Evolutionary conservation across 2,113 vertebrate species (phyloP).

Genomic region (Petroica traversi): DNA sequence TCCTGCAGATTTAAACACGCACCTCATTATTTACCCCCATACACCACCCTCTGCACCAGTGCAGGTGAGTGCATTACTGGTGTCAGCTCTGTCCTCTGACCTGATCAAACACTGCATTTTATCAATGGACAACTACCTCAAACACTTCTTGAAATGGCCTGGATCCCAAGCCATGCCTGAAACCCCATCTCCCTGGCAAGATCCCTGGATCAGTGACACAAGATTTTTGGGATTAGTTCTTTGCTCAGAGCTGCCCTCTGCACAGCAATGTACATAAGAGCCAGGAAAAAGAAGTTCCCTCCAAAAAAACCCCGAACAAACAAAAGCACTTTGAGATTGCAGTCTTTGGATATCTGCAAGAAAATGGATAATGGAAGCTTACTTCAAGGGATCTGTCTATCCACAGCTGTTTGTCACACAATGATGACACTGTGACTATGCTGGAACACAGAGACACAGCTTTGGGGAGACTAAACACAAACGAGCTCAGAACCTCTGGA

Average conservation of each 20-base stretch:
- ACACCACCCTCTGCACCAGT: fast-evolving
- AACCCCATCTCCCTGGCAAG: neutral
- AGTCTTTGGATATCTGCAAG: neutral
- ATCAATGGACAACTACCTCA: neutral
- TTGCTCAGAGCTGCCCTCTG: neutral
- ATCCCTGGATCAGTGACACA: fast-evolving
- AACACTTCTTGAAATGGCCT: neutral
- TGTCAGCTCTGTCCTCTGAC: neutral
- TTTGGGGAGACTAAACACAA: neutral
- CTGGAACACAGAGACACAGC: neutral
- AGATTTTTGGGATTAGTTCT: neutral
- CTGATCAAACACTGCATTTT: neutral
- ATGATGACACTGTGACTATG: fast-evolving
- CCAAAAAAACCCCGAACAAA: neutral
- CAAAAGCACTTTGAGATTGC: neutral
- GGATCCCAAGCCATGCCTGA: fast-evolving
- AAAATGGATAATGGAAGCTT: neutral
- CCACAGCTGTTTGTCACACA: neutral
- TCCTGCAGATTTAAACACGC: neutral
- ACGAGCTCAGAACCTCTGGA: neutral
- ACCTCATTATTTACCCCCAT: neutral
- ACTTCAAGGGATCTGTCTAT: neutral
- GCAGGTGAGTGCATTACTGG: fast-evolving
- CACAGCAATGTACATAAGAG: fast-evolving
- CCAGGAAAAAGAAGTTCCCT: neutral